Percentiles rank a stretch among this genome's conserved stretches.
Evolutionary conservation across 2,797 vertebrate species (phyloP).

Genomic region (Bradypus variegatus): DNA sequence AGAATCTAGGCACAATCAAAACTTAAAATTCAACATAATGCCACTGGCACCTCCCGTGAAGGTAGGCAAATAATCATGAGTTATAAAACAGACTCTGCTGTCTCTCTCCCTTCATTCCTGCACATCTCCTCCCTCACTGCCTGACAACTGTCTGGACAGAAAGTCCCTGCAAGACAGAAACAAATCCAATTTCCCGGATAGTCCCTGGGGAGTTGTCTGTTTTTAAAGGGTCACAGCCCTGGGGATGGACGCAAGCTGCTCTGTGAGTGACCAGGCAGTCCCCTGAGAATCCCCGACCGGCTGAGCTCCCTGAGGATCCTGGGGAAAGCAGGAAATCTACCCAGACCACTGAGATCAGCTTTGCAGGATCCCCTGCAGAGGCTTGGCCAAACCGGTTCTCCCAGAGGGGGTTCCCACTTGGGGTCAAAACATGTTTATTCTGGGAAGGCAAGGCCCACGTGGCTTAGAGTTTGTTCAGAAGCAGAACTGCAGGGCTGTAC

Average conservation of each 20-base stretch:
- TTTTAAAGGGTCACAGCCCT: neutral
- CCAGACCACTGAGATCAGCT: neutral
- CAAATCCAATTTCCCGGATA: neutral
- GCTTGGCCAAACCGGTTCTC: neutral
- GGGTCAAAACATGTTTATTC: neutral
- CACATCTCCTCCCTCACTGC: neutral
- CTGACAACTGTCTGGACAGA: neutral
- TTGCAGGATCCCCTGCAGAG: neutral
- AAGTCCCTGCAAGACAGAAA: neutral
- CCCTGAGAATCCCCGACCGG: neutral
- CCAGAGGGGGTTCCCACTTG: too few species aligned
- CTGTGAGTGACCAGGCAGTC: neutral
- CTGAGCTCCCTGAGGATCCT: neutral
- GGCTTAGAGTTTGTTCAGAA: neutral
- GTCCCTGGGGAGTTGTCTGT: neutral
- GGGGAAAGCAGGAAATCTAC: neutral
- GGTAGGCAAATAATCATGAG: neutral
- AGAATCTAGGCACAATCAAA: neutral
- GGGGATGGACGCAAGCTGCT: neutral
- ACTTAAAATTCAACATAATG: neutral
- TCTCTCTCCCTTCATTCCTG: neutral
- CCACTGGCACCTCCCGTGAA: neutral
- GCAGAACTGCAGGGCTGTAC: neutral
- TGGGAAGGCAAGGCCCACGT: too few species aligned
- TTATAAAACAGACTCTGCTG: neutral